phyloP scores from a whole-genome alignment of 2,888 invertebrate species.

The Xestoiulus laeticollis region DNA sequence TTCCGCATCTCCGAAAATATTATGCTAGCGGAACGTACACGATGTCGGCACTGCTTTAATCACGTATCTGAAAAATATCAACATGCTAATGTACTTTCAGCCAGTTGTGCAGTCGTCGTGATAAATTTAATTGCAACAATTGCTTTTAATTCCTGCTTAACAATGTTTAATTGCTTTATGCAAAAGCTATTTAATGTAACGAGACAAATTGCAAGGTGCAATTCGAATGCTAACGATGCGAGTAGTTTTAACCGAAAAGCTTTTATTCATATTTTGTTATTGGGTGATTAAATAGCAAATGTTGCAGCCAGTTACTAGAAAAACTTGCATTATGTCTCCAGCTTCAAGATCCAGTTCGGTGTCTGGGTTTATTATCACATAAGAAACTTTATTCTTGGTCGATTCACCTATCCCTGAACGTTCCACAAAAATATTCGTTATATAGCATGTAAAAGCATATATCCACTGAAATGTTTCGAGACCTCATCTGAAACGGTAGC shows the following conservation, averaged over 20 bases:
- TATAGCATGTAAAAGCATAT: not conserved
- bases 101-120: not conserved
- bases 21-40: constrained; percentile 16
- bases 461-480: not conserved
- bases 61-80: constrained; percentile 42
- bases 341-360: constrained; percentile 95
- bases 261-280: not conserved
- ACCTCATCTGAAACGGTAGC: not conserved
- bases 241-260: not conserved
- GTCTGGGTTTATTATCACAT: constrained; percentile 97
- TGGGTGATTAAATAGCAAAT: not conserved
- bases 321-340: constrained; percentile 87
- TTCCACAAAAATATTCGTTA: constrained; percentile 52
- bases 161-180: not conserved
- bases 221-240: not conserved
- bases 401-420: constrained; percentile 87
- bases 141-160: not conserved
- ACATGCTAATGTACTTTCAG: not conserved
- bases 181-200: not conserved
- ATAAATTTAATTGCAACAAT: not conserved
- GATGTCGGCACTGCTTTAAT: constrained; percentile 48
- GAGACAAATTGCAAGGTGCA: no score
- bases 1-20: not conserved
- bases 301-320: not conserved
- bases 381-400: constrained; percentile 82